These are phyloP conservation scores for Heterochromis multidens DNA, from an alignment of 2,113 vertebrate species.

Conservation along the genomic window DNA sequence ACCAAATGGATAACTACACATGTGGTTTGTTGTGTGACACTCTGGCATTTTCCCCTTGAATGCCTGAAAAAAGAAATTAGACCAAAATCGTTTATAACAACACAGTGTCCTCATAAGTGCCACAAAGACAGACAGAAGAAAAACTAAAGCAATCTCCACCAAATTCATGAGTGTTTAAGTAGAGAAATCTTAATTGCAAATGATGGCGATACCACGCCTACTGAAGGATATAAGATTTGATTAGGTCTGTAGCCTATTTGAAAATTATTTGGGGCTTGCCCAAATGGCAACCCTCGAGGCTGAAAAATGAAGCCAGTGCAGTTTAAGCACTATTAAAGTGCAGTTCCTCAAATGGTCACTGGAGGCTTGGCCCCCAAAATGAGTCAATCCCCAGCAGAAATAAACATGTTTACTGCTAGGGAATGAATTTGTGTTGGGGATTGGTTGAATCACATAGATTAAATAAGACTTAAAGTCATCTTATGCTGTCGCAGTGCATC, in stretches of 20 bases:
- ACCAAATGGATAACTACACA: background rate
- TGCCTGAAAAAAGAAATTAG: background rate
- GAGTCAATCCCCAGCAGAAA: too few relatives aligned
- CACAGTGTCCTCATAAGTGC: too few relatives aligned
- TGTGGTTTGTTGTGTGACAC: background rate
- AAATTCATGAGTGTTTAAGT: background rate
- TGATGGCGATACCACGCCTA: background rate
- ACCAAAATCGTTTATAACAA: too few relatives aligned
- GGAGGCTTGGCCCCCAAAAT: too few relatives aligned
- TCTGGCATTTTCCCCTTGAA: background rate
- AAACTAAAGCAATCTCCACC: background rate
- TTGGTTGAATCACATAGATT: too few relatives aligned
- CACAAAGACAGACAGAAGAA: too few relatives aligned
- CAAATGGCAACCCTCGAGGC: background rate
- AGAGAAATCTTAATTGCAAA: background rate
- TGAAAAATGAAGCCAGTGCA: background rate
- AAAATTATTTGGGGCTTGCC: background rate
- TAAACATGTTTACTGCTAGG: too few relatives aligned
- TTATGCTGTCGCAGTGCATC: too few relatives aligned
- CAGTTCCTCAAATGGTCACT: too few relatives aligned
- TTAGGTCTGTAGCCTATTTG: background rate
- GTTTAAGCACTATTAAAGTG: too few relatives aligned
- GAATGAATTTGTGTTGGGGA: too few relatives aligned
- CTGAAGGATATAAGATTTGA: background rate
- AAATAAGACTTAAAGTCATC: too few relatives aligned